Base-by-base conservation (phyloP, 1,140 invertebrate genomes). In the Eufriesea mexicana region DNA sequence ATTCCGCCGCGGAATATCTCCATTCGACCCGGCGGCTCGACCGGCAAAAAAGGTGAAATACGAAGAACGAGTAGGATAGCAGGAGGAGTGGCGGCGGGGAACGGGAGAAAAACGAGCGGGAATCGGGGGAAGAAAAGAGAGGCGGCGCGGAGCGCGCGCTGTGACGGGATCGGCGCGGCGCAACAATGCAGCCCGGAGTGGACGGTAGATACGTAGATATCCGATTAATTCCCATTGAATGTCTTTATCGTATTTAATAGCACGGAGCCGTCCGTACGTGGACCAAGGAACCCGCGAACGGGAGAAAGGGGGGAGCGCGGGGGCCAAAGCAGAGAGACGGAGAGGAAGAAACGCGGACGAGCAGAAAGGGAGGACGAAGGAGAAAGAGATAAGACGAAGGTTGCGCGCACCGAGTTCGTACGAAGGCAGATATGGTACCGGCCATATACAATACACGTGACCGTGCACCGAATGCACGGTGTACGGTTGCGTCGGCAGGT, bases 211-310 rank as follows among this genome's bases (percentile, higher is more conserved):
- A 89, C 89, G 78, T 89, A 91, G 89, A 91, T 92, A 91, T 92
- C 93, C 91, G 93, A 93, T 94, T 93, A 93, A 94, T 93, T 93
- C 93, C 86, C 90, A 92, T 91, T 90, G 92, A 92, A 94, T 92
- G 92, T 94, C 93, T 94, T 92, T 93, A 94, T 94, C 92, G 91
- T 92, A 92, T 88, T 91, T 91, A 92, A 93, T 91, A 91, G 89
- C 85, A 55, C 84, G 67, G 74, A 16, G 51, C 0, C 20, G 14
- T 16, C 0, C 20, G 14, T 16, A 35, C 61, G 9, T 9, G 62
- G 35, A 2, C 35, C 64, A 18, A 18, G 28, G 35, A 14, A 25
- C 62, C 20, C 35, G 35, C 4, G 35, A 4, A 1, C 35, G 35
- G 18, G 4, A 55, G 70, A 25, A 57, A 16, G 51, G n/a, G 61